These are phyloP conservation scores for Dinothrombium tinctorium DNA, from an alignment of 1,140 invertebrate genomes.

Conservation along the genomic window DNA sequence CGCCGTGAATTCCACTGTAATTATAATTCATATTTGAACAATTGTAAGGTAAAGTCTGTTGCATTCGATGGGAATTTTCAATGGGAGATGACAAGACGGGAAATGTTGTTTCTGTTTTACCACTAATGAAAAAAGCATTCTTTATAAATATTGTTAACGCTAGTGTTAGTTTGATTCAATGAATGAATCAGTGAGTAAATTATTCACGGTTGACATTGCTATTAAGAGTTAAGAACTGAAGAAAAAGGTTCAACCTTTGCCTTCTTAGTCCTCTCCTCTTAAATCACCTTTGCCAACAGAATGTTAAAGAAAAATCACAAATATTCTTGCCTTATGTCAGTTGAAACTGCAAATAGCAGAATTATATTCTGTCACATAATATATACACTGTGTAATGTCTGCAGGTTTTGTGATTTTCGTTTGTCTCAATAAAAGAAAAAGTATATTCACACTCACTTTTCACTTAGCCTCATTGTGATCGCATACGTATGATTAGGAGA, in stretches of 20 bases:
- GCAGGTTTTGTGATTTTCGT: too few species aligned
- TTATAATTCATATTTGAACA: not conserved
- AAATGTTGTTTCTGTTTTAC: conserved; percentile 10
- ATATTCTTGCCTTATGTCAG: too few species aligned
- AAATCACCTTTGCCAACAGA: not conserved
- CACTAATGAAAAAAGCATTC: conserved; percentile 1
- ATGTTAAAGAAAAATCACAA: too few species aligned
- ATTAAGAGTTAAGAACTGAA: not conserved
- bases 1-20: not conserved
- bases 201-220: not conserved
- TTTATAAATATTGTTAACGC: too few species aligned
- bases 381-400: too few species aligned
- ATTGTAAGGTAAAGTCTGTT: too few species aligned
- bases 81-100: not conserved
- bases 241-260: conserved; percentile 15
- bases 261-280: conserved; percentile 5
- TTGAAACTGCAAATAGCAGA: too few species aligned
- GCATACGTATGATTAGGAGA: not conserved
- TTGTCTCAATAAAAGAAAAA: too few species aligned
- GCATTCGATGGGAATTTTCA: not conserved
- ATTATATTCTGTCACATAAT: too few species aligned
- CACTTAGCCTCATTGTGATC: not conserved
- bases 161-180: too few species aligned
- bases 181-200: not conserved
- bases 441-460: too few species aligned